These are phyloP conservation scores for Macrobrachium rosenbergii DNA, from an alignment of 1,140 invertebrate species.

Conservation along the genomic window DNA sequence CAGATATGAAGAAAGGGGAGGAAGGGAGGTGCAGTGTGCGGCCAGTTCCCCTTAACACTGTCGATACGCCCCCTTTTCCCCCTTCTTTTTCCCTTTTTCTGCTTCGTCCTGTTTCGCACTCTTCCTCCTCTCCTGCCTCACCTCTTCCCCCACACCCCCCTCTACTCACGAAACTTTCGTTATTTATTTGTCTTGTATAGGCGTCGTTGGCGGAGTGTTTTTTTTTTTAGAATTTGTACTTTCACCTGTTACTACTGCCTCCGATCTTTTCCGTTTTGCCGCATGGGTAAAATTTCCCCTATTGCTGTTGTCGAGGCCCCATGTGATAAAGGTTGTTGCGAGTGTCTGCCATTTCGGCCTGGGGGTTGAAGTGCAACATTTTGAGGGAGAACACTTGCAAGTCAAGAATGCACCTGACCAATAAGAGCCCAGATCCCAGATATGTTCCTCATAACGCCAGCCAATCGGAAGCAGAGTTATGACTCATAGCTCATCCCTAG, in stretches of 20 bases:
- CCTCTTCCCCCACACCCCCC: slow-evolving; percentile 2
- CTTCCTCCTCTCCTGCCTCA: not conserved
- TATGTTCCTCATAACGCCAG: slow-evolving; percentile 36
- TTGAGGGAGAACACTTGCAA: slow-evolving; percentile 4
- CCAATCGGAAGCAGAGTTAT: slow-evolving; percentile 38
- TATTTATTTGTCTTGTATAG: too few relatives aligned
- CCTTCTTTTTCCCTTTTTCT: slow-evolving; percentile 10
- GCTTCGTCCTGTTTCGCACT: not conserved
- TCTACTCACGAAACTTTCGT: slow-evolving; percentile 4
- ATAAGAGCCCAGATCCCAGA: slow-evolving; percentile 10
- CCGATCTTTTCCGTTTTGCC: not conserved
- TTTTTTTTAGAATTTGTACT: too few relatives aligned
- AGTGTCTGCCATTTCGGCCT: not conserved
- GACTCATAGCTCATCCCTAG: slow-evolving; percentile 33
- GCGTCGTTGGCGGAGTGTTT: too few relatives aligned
- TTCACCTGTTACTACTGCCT: not conserved
- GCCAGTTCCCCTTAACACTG: not conserved
- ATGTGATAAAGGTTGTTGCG: not conserved
- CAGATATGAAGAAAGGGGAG: slow-evolving; percentile 23
- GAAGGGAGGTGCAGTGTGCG: too few relatives aligned
- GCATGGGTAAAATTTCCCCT: not conserved
- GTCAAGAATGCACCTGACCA: slow-evolving; percentile 26
- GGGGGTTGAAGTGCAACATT: slow-evolving; percentile 22
- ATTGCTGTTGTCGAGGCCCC: not conserved
- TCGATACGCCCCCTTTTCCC: not conserved